Percentiles rank a stretch among this genome's conserved stretches.
phyloP scores from a whole-genome alignment of 2,888 invertebrate genomes.

The Camptogramma bilineatum region DNA sequence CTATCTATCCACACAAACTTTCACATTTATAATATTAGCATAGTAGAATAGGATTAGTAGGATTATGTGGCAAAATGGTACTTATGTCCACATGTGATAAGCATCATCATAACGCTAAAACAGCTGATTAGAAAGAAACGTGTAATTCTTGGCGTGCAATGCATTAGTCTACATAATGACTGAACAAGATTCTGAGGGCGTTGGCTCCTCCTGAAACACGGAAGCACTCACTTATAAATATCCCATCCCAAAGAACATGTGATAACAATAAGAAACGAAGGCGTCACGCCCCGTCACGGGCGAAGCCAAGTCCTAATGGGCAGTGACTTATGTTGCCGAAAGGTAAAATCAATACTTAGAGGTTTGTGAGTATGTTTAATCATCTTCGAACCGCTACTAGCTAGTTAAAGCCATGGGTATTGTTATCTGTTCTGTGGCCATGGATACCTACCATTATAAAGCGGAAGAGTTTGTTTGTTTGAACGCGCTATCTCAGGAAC shows the following conservation, averaged over 20 bases:
- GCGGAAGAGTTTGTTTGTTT: too few species aligned
- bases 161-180: neutral
- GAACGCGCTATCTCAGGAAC: too few species aligned
- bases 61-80: too few species aligned
- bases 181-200: neutral
- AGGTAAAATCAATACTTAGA: neutral
- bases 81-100: too few species aligned
- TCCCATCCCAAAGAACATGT: neutral
- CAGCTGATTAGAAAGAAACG: too few species aligned
- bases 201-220: slow-evolving; percentile 1
- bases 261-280: neutral
- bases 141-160: too few species aligned
- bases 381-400: neutral
- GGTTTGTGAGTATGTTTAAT: neutral
- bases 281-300: neutral
- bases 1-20: too few species aligned
- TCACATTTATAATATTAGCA: too few species aligned
- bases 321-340: slow-evolving; percentile 4
- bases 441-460: too few species aligned
- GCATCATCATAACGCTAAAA: too few species aligned
- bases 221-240: neutral
- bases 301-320: slow-evolving; percentile 2
- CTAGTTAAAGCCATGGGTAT: neutral
- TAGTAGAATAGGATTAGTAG: too few species aligned
- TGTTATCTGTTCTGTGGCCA: too few species aligned